A percentile compares a stretch with the other conserved stretches of the same genome.
These are phyloP conservation scores for Acropora tenuis DNA, from an alignment of 64 coral and sea anemone genomes.

Conservation along the genomic window DNA sequence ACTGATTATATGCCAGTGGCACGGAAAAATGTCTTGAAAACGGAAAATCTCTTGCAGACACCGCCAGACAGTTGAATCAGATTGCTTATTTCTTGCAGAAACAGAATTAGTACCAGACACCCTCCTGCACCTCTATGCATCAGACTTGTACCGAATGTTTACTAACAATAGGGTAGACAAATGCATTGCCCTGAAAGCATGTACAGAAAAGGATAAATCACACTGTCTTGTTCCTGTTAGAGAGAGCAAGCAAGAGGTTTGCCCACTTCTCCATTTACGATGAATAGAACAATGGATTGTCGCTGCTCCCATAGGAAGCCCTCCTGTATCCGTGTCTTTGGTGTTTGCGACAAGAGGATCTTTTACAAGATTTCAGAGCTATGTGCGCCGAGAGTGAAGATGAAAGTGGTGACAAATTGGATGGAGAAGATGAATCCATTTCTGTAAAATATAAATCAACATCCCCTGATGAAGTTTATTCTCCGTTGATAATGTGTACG, in stretches of 20 bases:
- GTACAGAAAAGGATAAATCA: conserved; percentile 21
- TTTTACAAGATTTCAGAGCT: conserved; percentile 16
- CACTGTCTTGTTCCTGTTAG: conserved; percentile 5
- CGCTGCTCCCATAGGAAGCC: conserved; percentile 50
- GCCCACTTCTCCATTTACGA: conserved; percentile 73
- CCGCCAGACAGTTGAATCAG: conserved; percentile 35
- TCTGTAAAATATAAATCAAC: neutral
- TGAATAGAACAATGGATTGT: conserved; percentile 60
- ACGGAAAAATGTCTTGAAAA: conserved; percentile 60
- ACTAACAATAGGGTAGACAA: neutral
- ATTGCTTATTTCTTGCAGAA: conserved; percentile 7
- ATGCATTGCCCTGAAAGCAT: neutral
- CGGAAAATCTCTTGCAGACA: conserved; percentile 46
- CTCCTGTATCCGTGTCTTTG: conserved; percentile 50
- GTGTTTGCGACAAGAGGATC: conserved; percentile 38
- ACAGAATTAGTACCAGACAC: neutral
- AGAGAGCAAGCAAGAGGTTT: conserved; percentile 8
- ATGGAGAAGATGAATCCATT: neutral
- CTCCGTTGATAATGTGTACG: conserved; percentile 31
- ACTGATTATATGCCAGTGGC: conserved; percentile 60
- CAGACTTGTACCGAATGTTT: conserved; percentile 1
- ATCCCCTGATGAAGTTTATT: conserved; percentile 7
- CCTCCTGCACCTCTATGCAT: conserved; percentile 16
- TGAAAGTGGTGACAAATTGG: neutral
- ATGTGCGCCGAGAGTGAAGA: neutral